Evolutionary conservation across 2,113 vertebrate genomes (phyloP), one percentile per base, ranked within the genome.

Genomic region (Peucedramus taeniatus): DNA sequence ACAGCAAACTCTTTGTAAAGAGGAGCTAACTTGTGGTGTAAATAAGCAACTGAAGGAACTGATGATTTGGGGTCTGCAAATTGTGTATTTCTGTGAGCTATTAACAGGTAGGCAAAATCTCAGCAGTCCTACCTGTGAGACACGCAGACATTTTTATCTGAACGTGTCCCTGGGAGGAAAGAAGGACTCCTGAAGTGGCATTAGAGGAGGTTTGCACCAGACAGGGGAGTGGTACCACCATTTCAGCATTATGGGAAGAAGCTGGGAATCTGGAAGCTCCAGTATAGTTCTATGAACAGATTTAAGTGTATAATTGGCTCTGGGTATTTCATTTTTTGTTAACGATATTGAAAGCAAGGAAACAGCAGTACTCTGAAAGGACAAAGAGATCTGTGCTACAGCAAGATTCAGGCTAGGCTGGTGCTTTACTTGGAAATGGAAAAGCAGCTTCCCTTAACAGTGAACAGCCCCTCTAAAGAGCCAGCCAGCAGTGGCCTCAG

Each of bases 131-230:
- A 44, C n/a, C 14, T 60, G 27, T 50, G 49, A 84, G 37, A 35
- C 1, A 0, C 11, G 15, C 28, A 31, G 27, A 13, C 1, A 3
- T 54, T 83, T 82, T 65, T 44, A 22, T 9, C 10, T 33, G 10
- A 64, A 14, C 18, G 5, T 57, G 28, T 66, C 15, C 10, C 39
- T 78, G 42, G 33, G 22, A 82, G 56, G 24, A 75, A 10, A 76
- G 49, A 22, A 45, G 18, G n/a, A 35, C 28, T 65, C 8, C 28
- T n/a, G 40, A 60, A 39, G 10, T 20, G 40, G 15, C 10, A 7
- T 44, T 39, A 44, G 76, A 23, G 30, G 30, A 75, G 30, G 15
- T 63, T 88, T 80, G 54, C 21, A 21, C 51, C 51, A 54, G 50
- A 45, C 80, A 54, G 7, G 11, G n/a, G 27, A 72, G 16, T 4